Percentiles rank a stretch among this genome's conserved stretches.
Evolutionary conservation across 2,797 vertebrate genomes (phyloP).

Genomic region (Fundulus diaphanus): DNA sequence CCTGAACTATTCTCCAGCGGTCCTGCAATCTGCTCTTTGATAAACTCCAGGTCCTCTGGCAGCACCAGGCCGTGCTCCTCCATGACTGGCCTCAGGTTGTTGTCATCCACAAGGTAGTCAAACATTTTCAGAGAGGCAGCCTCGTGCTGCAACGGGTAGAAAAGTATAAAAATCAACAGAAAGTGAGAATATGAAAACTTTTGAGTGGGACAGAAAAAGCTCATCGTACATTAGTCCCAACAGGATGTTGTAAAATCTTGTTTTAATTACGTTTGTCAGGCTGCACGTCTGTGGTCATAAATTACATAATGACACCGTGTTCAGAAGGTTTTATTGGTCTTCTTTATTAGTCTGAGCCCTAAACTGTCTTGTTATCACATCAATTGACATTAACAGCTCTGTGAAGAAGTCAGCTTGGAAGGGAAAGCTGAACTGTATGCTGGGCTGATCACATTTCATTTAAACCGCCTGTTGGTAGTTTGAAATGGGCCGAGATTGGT

Average conservation of each 20-base stretch:
- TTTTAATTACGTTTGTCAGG: conserved; percentile 15
- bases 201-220: too few species aligned
- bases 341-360: neutral
- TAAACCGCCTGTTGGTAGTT: conserved; percentile 2
- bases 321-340: conserved; percentile 26
- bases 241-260: neutral
- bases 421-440: too few species aligned
- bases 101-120: conserved; percentile 87
- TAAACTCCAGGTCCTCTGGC: conserved; percentile 89
- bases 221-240: neutral
- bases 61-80: conserved; percentile 81
- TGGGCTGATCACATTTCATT: too few species aligned
- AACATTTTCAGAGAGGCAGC: conserved; percentile 90
- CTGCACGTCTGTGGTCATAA: conserved; percentile 11
- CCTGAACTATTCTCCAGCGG: conserved; percentile 57
- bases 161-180: neutral
- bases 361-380: neutral
- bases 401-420: too few species aligned
- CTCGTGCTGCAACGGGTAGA: conserved; percentile 84
- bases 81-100: conserved; percentile 83
- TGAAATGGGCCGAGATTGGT: too few species aligned
- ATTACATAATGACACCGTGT: conserved; percentile 2
- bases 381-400: conserved; percentile 1
- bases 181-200: conserved; percentile 18
- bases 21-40: conserved; percentile 93